Evolutionary conservation across 2,888 invertebrate genomes (phyloP), one percentile per base, ranked within the genome.

Genomic region (Digitonthophagus gazella): DNA sequence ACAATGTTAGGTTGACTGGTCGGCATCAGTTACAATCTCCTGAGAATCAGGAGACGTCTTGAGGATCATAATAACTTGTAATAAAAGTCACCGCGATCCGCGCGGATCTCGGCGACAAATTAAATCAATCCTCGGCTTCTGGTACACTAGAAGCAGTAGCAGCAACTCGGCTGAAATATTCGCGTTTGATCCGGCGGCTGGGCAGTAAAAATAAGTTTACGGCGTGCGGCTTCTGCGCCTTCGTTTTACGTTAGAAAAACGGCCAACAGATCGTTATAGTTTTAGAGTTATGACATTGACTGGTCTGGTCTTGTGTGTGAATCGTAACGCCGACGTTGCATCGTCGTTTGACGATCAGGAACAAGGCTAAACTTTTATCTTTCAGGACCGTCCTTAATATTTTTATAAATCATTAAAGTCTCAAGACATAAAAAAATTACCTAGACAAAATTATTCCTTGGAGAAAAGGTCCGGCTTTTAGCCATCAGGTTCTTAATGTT

Each of bases 251-350:
- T 65, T 65, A 65, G 28, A 65, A 65, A 65, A 65, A 65, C 65
- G 44, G 15, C n/a, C 16, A 65, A 28, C 65, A 15, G 65, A 65
- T 65, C 69, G 66, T 69, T 69, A 69, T 66, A 63, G 66, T n/a
- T 44, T 58, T 55, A 56, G 56, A 69, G 69, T 69, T 69, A 69
- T 69, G 69, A 69, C 69, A 69, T 66, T 56, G 28, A 44, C 28
- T n/a, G 22, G 65, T 20, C 20, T 65, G n/a, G n/a, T n/a, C n/a
- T n/a, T n/a, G n/a, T 68, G 61, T 66, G 66, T 58, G 66, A 67
- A 67, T 66, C 66, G 66, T 28, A 20, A 67, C 65, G 54, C 65
- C 65, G 65, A 6, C 28, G n/a, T 66, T 58, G 66, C 58, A 20
- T 58, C 65, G 54, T 54, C 65, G 65, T 11, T 11, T 44, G 28